Base-by-base conservation (phyloP, 2,797 vertebrate species). In the Tokudaia muenninki region DNA sequence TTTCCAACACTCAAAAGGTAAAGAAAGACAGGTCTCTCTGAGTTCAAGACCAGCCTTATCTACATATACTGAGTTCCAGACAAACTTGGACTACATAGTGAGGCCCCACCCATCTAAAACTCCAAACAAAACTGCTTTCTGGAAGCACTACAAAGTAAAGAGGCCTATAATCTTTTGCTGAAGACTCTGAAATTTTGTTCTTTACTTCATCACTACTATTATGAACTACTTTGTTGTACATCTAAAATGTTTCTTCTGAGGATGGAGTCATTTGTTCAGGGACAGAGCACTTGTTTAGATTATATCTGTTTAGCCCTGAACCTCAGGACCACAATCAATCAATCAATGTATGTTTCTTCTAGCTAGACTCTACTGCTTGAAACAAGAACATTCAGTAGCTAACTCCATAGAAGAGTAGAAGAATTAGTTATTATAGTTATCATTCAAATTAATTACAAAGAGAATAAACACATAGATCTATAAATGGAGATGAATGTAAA, bases 381-480 rank as follows among this genome's bases (percentile, higher is more conserved):
- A 93, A 90, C 12, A 84, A 88, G 95, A 13, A 93, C 24, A 95
- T 84, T 90, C 9, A 91, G 34, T 77, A 92, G 82, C 57, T 96
- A 95, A 96, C 88, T 57, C 31, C 65, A 84, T 22, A 61, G 5
- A 84, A 37, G 74, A 90, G 41, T 12, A 95, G 16, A 2, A 96
- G 9, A 87, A 0, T 55, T 77, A 77, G 37, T 77, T 87, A 81
- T 50, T 84, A 86, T 24, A 34, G 59, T 65, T 67, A 81, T 22
- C 67, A 89, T 50, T 86, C 61, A 83, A 96, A 75, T 41, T 41
- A 41, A 41, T 80, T 87, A 34, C 37, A 95, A 94, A 93, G 3
- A 94, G 31, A 97, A 94, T 44, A 14, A 77, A 81, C 1, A 24
- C 78, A 94, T 2, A 93, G 26, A 93, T 84, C 29, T 95, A 82